These are phyloP conservation scores for Pogona vitticeps DNA, from an alignment of 2,113 vertebrate genomes.

Conservation along the genomic window DNA sequence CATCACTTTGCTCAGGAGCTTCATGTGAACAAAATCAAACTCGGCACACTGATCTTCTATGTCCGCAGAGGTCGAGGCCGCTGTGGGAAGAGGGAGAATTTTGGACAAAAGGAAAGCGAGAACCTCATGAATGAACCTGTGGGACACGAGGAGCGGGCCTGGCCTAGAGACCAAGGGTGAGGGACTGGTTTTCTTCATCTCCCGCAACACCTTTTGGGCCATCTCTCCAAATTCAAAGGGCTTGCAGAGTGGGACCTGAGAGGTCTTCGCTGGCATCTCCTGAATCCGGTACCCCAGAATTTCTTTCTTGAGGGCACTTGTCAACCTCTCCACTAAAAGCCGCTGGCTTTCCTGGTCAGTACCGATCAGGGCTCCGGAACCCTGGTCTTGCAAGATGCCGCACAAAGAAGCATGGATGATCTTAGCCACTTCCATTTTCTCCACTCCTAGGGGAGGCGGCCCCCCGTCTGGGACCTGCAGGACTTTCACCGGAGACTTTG, in stretches of 20 bases:
- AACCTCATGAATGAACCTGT: slow-evolving; percentile 61
- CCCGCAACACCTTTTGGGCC: slow-evolving; percentile 54
- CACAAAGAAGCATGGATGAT: slow-evolving; percentile 21
- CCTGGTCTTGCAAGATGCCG: slow-evolving; percentile 14
- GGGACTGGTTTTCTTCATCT: slow-evolving; percentile 40
- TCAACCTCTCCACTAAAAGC: not conserved
- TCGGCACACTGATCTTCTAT: slow-evolving; percentile 31
- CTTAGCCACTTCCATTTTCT: not conserved
- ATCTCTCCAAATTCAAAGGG: slow-evolving; percentile 26
- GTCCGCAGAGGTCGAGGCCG: not conserved
- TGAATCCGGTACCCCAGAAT: slow-evolving; percentile 23
- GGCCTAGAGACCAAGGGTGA: not conserved
- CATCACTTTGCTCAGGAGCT: slow-evolving; percentile 54
- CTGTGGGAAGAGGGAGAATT: slow-evolving; percentile 27
- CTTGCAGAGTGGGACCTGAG: not conserved
- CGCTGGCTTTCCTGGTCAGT: not conserved
- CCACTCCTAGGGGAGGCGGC: not conserved
- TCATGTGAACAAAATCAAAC: slow-evolving; percentile 57
- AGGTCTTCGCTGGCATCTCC: not conserved
- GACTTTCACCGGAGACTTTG: slow-evolving; percentile 14
- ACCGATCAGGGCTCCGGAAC: not conserved
- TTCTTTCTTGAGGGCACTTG: slow-evolving; percentile 16
- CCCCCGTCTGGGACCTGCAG: not conserved
- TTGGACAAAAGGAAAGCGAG: slow-evolving; percentile 54
- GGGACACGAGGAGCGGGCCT: slow-evolving; percentile 52